Evolutionary conservation across 2,797 vertebrate genomes (phyloP).

Genomic region (Clamator glandarius): DNA sequence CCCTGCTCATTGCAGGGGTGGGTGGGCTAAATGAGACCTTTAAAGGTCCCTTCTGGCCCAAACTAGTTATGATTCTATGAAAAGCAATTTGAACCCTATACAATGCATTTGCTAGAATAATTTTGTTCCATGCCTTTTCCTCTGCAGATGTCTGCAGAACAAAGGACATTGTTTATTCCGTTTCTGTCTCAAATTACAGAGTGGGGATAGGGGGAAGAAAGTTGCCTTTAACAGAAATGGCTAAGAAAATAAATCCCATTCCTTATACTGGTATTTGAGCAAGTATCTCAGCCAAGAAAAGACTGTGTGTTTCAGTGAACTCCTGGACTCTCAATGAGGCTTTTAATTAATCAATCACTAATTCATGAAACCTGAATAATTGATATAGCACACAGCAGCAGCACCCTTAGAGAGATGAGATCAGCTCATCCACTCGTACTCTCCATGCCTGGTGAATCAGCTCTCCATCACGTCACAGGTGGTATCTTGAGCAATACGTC

Average conservation of each 20-base stretch:
- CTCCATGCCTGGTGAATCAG: neutral
- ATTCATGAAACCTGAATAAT: neutral
- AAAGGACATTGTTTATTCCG: neutral
- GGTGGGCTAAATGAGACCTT: too few species aligned
- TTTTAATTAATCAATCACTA: conserved; percentile 7
- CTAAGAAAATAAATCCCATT: neutral
- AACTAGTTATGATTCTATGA: neutral
- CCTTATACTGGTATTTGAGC: neutral
- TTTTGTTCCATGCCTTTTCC: neutral
- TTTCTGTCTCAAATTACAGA: neutral
- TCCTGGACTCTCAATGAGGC: neutral
- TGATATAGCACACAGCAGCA: neutral
- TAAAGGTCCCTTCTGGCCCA: too few species aligned
- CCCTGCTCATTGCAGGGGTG: too few species aligned
- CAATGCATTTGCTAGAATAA: neutral
- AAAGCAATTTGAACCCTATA: neutral
- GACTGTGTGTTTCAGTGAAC: neutral
- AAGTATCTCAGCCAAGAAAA: neutral
- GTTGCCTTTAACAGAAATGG: neutral
- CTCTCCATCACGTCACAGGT: neutral
- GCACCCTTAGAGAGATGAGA: neutral
- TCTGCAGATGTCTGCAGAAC: neutral
- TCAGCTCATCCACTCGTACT: neutral
- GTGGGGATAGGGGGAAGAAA: too few species aligned
- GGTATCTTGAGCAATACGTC: neutral